These are phyloP conservation scores for Leucoraja erinaceus DNA, from an alignment of 2,113 vertebrate species.

Conservation along the genomic window DNA sequence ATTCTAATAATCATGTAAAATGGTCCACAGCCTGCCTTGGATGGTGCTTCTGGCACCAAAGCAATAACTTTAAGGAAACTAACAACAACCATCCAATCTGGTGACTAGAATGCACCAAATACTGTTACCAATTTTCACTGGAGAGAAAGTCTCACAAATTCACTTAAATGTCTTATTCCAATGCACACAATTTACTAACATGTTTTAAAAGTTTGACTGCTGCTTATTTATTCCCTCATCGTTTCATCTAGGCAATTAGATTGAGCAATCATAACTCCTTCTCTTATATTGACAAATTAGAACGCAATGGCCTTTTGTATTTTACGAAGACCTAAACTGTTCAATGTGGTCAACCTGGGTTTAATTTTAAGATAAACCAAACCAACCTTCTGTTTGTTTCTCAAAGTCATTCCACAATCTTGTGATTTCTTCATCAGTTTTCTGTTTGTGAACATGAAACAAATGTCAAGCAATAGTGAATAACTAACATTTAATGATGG, in stretches of 20 bases:
- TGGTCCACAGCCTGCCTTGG: not conserved
- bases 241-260: not conserved
- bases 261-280: not conserved
- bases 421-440: slow-evolving; percentile 67
- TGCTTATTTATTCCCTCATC: not conserved
- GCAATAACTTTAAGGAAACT: not conserved
- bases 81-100: not conserved
- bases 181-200: not conserved
- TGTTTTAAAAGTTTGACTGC: not conserved
- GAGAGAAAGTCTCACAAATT: not conserved
- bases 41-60: not conserved
- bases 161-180: not conserved
- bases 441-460: slow-evolving; percentile 57
- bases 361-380: not conserved
- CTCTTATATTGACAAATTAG: not conserved
- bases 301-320: not conserved
- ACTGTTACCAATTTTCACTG: not conserved
- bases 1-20: not conserved
- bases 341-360: not conserved
- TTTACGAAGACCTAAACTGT: not conserved
- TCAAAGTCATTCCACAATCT: slow-evolving; percentile 59
- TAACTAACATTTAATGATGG: not conserved
- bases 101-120: not conserved
- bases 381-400: slow-evolving; percentile 70
- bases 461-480: not conserved